These are phyloP conservation scores for Dicentrarchus labrax DNA, from an alignment of 2,113 vertebrate genomes.

Conservation along the genomic window DNA sequence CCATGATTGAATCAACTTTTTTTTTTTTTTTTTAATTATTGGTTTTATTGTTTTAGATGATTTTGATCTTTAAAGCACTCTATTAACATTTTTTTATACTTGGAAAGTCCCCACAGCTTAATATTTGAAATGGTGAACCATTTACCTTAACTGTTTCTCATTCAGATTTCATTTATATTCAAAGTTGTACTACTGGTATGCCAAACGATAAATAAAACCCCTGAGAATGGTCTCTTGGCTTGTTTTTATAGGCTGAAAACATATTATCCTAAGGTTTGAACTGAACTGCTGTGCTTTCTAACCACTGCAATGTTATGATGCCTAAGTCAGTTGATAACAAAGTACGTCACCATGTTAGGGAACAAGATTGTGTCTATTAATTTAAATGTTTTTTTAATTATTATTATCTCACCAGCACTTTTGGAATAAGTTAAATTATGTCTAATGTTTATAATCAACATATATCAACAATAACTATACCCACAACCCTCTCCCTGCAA, in stretches of 20 bases:
- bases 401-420: no score
- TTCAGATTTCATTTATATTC: constrained; percentile 29
- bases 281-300: background rate
- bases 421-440: no score
- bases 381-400: no score
- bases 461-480: background rate
- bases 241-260: constrained; percentile 19
- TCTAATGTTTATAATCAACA: background rate
- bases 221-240: constrained; percentile 27
- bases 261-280: constrained; percentile 1
- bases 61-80: constrained; percentile 23
- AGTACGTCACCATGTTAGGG: no score
- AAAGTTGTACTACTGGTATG: constrained; percentile 58
- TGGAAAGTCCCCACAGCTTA: constrained; percentile 5
- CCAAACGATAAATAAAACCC: constrained; percentile 67
- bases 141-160: constrained; percentile 16
- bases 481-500: background rate
- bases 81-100: constrained; percentile 19
- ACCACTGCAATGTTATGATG: background rate
- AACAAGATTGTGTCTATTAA: no score
- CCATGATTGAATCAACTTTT: background rate
- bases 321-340: background rate
- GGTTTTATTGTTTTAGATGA: constrained; percentile 31
- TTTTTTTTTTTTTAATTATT: constrained; percentile 2
- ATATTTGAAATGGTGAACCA: constrained; percentile 35